phyloP scores from a whole-genome alignment of 1,140 invertebrate species.

The Neotoxoptera formosana region DNA sequence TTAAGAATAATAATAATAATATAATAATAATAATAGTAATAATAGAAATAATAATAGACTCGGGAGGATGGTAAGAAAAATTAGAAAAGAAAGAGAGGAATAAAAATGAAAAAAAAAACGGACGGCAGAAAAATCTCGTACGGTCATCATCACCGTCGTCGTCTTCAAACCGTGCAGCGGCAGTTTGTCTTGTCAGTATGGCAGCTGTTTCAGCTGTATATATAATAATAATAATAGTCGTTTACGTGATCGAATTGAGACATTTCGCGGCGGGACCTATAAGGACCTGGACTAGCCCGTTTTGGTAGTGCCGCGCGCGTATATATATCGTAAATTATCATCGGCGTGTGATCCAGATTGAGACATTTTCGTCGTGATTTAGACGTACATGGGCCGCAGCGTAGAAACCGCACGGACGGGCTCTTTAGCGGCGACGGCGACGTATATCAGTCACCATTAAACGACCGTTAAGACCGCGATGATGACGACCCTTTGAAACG shows the following conservation, averaged over 20 bases:
- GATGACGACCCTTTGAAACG: neutral
- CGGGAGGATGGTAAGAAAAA: neutral
- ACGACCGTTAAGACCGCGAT: neutral
- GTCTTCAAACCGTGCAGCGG: neutral
- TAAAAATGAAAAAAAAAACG: neutral
- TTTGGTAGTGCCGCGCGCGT: conserved; percentile 32
- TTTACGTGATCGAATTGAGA: conserved; percentile 49
- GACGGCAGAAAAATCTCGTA: too few relatives aligned
- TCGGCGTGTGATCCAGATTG: conserved; percentile 45
- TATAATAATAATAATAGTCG: neutral
- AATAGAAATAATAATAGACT: neutral
- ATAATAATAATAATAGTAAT: too few relatives aligned
- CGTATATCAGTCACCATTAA: conserved; percentile 14
- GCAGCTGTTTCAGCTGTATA: neutral
- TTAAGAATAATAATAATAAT: neutral
- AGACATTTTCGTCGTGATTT: conserved; percentile 55
- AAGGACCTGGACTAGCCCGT: conserved; percentile 24
- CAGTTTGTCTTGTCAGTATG: conserved; percentile 20
- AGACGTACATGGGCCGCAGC: conserved; percentile 49
- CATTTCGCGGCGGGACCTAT: conserved; percentile 28
- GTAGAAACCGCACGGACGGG: conserved; percentile 26
- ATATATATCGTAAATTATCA: conserved; percentile 35
- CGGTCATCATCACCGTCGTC: neutral
- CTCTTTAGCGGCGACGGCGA: neutral
- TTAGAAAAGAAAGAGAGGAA: neutral